Base-by-base conservation (phyloP, 2,113 vertebrate genomes). In the Anguilla rostrata region DNA sequence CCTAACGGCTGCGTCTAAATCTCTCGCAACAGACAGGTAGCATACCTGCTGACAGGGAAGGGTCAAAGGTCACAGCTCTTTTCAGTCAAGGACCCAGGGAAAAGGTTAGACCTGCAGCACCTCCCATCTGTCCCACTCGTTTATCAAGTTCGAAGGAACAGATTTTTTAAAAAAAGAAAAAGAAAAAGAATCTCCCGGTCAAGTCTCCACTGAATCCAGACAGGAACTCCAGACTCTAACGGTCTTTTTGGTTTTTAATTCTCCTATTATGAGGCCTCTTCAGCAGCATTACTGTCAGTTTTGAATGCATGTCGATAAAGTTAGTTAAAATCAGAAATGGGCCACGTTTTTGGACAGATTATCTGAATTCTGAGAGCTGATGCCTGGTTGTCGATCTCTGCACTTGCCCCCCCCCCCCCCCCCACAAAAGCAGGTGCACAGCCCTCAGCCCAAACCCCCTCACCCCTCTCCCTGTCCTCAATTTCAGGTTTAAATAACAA, bases 61-160 rank as follows among this genome's bases (percentile, higher is more conserved):
- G 46, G 86, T 81, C 85, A 82, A 16, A 82, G 86, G 86, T 87
- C 86, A 83, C 81, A 83, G 60, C 43, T 39, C 81, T 78, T 78
- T 86, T 83, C 81, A 40, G 71, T 86, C 82, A 83, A n/a, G 71
- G 29, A 87, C 81, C 81, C 46, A 46, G 39, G 4, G 22, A 71
- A 78, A 78, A 29, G 40, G 49, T 4, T 57, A 26, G 49, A 83
- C 49, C 7, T 56, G 46, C n/a, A 83, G 26, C 29, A 29, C 49
- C 84, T n/a, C 63, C 40, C 15, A 34, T 43, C 39, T n/a, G 14
- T 49, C 43, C 84, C n/a, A 34, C 46, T 78, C 39, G n/a, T 49
- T 46, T 85, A 46, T 80, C 75, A 49, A 56, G 34, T 26, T 60
- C 66, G 81, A 29, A 83, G 29, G 71, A 83, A 78, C 26, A 78